Base-by-base conservation (phyloP, 1,140 invertebrate genomes). In the Bombus superbus region DNA sequence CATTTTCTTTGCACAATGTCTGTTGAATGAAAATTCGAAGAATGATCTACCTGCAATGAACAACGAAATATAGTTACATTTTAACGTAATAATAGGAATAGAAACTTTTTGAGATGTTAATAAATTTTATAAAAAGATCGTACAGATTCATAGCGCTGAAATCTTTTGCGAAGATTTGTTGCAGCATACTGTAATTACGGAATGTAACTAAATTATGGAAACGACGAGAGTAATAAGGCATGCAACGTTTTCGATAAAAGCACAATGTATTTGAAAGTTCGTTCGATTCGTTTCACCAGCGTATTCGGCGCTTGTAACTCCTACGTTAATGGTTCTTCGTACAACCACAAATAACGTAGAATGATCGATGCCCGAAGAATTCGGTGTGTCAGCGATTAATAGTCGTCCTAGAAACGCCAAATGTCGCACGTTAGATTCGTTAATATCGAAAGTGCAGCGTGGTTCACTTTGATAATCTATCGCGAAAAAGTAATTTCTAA, bases 1-100 rank as follows among this genome's bases (percentile, higher is more conserved):
- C 89, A 91, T 92, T 92, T 92, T 91, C 87, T 81, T 62, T 87
- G 32, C 47, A 47, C 22, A 25, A 69, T 28, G 38, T 11, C 57
- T 3, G 3, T 28, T 35, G 32, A 82, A 38, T 64, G 40, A 25
- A 62, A 81, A 44, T 40, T n/a, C 9, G 22, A 18, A 5, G 10
- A 22, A 40, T 35, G 42, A 32, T 81, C 35, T 35, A 42, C 22
- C 0, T 57, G 3, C 8, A 32, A 22, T 10, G 35, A 42, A 11
- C 28, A 73, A 28, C 0, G 28, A 5, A 66, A 25, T 42, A 32
- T n/a, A 42, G 25, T 75, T 4, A 57, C 40, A n/a, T 42, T n/a
- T 15, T 42, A 35, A 38, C 18, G 15, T 13, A 69, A 38, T 28
- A 40, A 25, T 25, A 15, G 40, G n/a, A 35, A 53, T 74, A 13